Evolutionary conservation across 2,797 vertebrate genomes (phyloP).

Genomic region (Lithobates pipiens): DNA sequence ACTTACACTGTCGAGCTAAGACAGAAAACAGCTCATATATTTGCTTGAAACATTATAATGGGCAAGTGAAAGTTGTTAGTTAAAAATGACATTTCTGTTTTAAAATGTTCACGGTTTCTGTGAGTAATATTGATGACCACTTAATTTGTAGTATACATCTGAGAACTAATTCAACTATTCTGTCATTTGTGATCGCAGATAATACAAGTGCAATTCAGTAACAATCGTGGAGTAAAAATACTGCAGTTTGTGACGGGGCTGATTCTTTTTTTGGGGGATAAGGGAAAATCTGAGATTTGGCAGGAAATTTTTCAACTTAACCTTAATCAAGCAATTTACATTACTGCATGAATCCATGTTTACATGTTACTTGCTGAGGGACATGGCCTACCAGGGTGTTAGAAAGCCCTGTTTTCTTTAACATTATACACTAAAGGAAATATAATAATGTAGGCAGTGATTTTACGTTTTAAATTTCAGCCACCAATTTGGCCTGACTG

Average conservation of each 20-base stretch:
- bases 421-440: constrained; percentile 26
- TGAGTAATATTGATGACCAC: background rate
- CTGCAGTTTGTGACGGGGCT: background rate
- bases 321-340: constrained; percentile 8
- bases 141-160: background rate
- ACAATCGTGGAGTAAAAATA: background rate
- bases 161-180: background rate
- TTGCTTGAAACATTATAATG: background rate
- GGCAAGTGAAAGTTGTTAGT: background rate
- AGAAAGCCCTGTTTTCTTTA: constrained; percentile 17
- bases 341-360: constrained; percentile 14
- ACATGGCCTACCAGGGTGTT: constrained; percentile 24
- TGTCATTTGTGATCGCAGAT: background rate
- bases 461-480: constrained; percentile 28
- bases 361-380: constrained; percentile 14
- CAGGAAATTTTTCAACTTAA: background rate
- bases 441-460: constrained; percentile 19
- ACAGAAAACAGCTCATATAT: background rate
- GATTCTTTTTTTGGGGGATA: background rate
- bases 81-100: background rate
- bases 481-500: constrained; percentile 27
- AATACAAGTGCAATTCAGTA: background rate
- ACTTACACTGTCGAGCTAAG: background rate
- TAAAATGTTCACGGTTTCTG: background rate
- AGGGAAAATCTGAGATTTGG: background rate